Conservation (phyloP, 2,888 invertebrate species). For the Chalcosyrphus nemorum region DNA sequence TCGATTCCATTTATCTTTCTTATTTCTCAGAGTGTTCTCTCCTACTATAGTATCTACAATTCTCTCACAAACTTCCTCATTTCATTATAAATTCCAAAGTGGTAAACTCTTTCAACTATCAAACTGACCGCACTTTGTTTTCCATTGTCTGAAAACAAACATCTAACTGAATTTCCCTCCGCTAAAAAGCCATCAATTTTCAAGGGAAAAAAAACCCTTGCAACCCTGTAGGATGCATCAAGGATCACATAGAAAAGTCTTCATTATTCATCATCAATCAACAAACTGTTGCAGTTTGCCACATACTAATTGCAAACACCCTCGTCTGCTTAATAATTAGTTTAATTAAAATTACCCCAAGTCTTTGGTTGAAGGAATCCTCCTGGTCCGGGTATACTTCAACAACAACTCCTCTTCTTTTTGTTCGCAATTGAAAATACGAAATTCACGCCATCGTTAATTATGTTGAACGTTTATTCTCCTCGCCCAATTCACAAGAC, state of each 20-base stretch:
- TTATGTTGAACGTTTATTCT: background rate
- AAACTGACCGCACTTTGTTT: no score
- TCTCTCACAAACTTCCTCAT: no score
- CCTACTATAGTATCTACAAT: no score
- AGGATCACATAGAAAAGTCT: background rate
- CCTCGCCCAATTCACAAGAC: background rate
- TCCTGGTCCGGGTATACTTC: no score
- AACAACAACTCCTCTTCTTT: background rate
- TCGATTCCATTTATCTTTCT: no score
- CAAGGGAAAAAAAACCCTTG: background rate
- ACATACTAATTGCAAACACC: background rate
- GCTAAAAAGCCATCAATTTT: background rate
- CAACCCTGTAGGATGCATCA: background rate
- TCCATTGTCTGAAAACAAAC: no score
- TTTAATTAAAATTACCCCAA: background rate
- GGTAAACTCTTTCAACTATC: no score
- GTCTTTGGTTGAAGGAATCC: no score
- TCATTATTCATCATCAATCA: conserved; percentile 5
- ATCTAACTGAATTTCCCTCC: no score
- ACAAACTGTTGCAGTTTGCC: conserved; percentile 9
- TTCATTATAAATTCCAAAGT: no score
- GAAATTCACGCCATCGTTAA: conserved; percentile 5
- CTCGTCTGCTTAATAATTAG: background rate
- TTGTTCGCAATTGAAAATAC: background rate
- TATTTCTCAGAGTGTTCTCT: no score